These are phyloP conservation scores for Marisa cornuarietis DNA, from an alignment of 1,140 invertebrate species.

Conservation along the genomic window DNA sequence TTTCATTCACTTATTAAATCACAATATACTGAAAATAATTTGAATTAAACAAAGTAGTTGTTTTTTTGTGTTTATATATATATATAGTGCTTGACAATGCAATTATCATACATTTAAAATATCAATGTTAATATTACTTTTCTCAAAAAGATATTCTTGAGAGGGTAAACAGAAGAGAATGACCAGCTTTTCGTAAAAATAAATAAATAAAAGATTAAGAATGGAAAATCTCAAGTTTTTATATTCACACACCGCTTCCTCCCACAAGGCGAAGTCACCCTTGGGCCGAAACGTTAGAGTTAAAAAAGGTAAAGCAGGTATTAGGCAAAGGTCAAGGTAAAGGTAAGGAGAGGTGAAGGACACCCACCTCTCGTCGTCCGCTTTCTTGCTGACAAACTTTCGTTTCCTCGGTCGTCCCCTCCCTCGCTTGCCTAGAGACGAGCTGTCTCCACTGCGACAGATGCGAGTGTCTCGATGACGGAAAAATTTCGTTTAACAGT, in stretches of 20 bases:
- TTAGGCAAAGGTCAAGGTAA: neutral
- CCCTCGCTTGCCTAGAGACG: constrained; percentile 44
- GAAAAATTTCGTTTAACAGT: neutral
- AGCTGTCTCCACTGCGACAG: too few species aligned
- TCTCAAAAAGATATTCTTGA: too few species aligned
- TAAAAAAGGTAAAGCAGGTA: neutral
- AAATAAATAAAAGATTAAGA: neutral
- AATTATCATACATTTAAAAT: too few species aligned
- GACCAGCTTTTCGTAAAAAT: neutral
- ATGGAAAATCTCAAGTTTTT: neutral
- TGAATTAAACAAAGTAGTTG: neutral
- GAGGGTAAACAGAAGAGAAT: neutral
- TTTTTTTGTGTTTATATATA: too few species aligned
- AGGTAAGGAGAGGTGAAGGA: neutral
- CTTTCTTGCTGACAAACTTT: constrained; percentile 35
- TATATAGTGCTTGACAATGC: too few species aligned
- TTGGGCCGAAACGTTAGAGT: neutral
- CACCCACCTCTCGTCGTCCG: constrained; percentile 25
- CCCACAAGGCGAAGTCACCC: neutral
- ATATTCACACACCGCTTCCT: neutral
- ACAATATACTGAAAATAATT: too few species aligned
- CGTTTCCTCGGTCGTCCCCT: constrained; percentile 64
- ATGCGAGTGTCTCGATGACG: too few species aligned
- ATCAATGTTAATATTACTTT: too few species aligned
- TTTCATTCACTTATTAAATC: too few species aligned